phyloP scores from a whole-genome alignment of 2,797 vertebrate species.

The Otolemur crassicaudatus region DNA sequence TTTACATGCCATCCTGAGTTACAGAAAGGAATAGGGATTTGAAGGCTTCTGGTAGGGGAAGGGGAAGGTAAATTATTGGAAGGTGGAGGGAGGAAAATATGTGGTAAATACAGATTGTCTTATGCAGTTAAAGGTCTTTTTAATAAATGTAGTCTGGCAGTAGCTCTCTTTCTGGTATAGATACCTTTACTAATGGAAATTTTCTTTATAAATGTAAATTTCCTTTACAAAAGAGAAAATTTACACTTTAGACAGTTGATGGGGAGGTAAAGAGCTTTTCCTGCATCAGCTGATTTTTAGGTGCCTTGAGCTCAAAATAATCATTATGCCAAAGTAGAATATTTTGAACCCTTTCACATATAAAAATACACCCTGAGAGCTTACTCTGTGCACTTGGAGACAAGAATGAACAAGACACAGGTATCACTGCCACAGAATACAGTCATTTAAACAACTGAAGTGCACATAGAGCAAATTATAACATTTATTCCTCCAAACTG shows the following conservation, averaged over 20 bases:
- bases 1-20: neutral
- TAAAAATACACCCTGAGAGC: neutral
- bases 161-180: neutral
- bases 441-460: neutral
- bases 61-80: neutral
- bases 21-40: neutral
- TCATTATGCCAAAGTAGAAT: neutral
- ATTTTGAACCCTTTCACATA: neutral
- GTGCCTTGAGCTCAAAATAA: neutral
- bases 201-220: neutral
- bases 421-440: neutral
- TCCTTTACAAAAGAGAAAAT: neutral
- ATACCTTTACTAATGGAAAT: neutral
- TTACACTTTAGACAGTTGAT: neutral
- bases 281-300: neutral
- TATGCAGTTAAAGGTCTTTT: neutral
- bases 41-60: neutral
- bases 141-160: neutral
- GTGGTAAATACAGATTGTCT: neutral
- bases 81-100: too few relatives aligned
- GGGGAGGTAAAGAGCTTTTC: neutral
- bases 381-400: neutral
- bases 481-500: neutral
- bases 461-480: neutral
- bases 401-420: neutral